These are phyloP conservation scores for Palythoa grandiflora DNA, from an alignment of 92 coral and sea anemone species.

Conservation along the genomic window DNA sequence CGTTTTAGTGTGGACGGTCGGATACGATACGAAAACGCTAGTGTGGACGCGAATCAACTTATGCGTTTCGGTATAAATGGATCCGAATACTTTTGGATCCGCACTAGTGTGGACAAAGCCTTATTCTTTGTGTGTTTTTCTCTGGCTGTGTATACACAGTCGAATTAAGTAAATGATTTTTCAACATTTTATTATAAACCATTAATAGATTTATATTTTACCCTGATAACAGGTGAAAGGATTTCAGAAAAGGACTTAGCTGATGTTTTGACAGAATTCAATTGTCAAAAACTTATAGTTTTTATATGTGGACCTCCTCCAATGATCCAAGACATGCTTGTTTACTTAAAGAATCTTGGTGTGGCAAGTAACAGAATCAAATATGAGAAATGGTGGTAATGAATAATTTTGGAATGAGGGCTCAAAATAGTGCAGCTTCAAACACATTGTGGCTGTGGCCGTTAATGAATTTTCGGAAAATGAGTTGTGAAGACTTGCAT, in stretches of 20 bases:
- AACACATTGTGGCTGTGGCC: neutral
- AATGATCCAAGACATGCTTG: constrained; percentile 76
- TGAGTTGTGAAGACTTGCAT: neutral
- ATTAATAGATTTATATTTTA: neutral
- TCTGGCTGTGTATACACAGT: too few species aligned
- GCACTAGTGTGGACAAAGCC: too few species aligned
- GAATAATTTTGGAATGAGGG: neutral
- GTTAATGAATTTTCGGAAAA: neutral
- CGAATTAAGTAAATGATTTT: neutral
- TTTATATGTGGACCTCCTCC: constrained; percentile 91
- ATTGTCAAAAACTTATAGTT: constrained; percentile 40
- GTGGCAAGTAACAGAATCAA: constrained; percentile 68
- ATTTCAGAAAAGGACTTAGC: constrained; percentile 60
- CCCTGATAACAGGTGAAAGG: constrained; percentile 43
- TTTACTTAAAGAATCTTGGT: constrained; percentile 64
- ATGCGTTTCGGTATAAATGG: too few species aligned
- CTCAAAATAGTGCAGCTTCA: neutral
- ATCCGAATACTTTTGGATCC: too few species aligned
- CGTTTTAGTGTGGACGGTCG: too few species aligned
- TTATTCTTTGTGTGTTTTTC: too few species aligned
- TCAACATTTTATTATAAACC: neutral
- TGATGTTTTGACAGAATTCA: constrained; percentile 26
- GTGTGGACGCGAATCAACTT: too few species aligned
- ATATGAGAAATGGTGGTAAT: constrained; percentile 88
- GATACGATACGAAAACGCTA: too few species aligned